Percentiles rank a stretch among this genome's conserved stretches.
Conservation (phyloP, 92 coral and sea anemone species). For the Metridium senile region DNA sequence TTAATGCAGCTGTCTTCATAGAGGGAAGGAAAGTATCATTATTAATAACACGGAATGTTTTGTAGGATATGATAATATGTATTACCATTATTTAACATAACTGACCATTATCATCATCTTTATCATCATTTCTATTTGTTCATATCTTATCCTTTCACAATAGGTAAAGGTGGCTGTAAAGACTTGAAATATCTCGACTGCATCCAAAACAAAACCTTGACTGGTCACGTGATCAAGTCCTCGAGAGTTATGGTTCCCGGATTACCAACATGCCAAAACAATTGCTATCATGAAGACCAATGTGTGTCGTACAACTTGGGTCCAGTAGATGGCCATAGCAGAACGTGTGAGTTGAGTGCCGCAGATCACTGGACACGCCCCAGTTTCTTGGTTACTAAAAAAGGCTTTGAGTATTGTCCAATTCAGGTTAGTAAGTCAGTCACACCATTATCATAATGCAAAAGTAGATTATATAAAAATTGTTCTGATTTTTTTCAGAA, state of each 20-base stretch:
- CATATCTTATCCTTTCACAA: slow-evolving; percentile 3
- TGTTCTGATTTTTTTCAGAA: not conserved
- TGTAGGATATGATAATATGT: too few species aligned
- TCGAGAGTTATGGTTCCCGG: not conserved
- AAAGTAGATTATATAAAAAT: too few species aligned
- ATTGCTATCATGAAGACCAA: slow-evolving; percentile 1
- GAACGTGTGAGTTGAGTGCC: slow-evolving; percentile 26
- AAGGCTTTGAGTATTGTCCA: slow-evolving; percentile 21
- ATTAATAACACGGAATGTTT: too few species aligned
- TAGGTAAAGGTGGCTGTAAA: slow-evolving; percentile 26
- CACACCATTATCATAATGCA: too few species aligned
- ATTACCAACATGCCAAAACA: not conserved
- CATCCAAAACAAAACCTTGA: slow-evolving; percentile 5
- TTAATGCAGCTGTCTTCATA: too few species aligned
- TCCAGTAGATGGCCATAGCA: slow-evolving; percentile 15
- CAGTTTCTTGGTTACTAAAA: not conserved
- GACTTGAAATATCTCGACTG: not conserved
- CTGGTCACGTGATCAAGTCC: slow-evolving; percentile 33
- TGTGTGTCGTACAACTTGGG: slow-evolving; percentile 40
- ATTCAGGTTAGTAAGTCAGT: not conserved
- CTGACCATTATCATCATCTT: too few species aligned
- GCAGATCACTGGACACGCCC: slow-evolving; percentile 17
- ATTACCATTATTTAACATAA: too few species aligned
- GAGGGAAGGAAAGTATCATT: too few species aligned
- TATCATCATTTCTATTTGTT: not conserved